Evolutionary conservation across 2,113 vertebrate species (phyloP), one percentile per base, ranked within the genome.

Genomic region (Psilopogon haemacephalus): DNA sequence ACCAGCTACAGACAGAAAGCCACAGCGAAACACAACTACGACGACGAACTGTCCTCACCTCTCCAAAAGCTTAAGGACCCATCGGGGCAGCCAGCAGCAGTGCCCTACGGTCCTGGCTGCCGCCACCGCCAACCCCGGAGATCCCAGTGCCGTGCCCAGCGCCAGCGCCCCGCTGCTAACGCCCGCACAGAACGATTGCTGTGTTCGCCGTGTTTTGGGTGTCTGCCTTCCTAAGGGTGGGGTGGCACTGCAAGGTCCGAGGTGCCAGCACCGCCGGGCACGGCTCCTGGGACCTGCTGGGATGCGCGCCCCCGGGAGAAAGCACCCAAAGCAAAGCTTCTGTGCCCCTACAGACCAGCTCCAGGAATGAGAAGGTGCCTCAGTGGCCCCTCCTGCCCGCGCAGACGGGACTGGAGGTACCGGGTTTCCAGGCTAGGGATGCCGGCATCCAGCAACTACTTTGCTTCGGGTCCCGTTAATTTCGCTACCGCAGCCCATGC

Each of bases 201-300:
- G 0, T 7, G 42, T 8, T 27, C 30, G 67, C 77, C 9, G 10
- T 3, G 60, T 2, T 69, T 70, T 17, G 55, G 16, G 5, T 13
- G 3, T 0, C 6, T 6, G 9, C 11, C 1, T 48, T 52, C 16
- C 1, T 30, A 27, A 52, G 33, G 40, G 13, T 0, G 5, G 33
- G 46, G 58, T 21, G 79, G 33, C 74, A 32, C 3, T 12, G 60
- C 73, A 8, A 27, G 73, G 40, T 77, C 60, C 23, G 64, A 19
- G 73, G 2, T 65, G 71, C 50, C 59, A 0, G 26, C 3, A 23
- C 6, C 37, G 15, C 24, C 26, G 33, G 59, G 88, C 64, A 48
- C 71, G 40, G 9, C 27, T 18, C 28, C 12, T 7, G 21, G 68
- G 63, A 35, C 37, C 8, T 6, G 28, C 48, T 32, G 18, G 42